phyloP scores from a whole-genome alignment of 2,797 vertebrate genomes.

The Smutsia gigantea region DNA sequence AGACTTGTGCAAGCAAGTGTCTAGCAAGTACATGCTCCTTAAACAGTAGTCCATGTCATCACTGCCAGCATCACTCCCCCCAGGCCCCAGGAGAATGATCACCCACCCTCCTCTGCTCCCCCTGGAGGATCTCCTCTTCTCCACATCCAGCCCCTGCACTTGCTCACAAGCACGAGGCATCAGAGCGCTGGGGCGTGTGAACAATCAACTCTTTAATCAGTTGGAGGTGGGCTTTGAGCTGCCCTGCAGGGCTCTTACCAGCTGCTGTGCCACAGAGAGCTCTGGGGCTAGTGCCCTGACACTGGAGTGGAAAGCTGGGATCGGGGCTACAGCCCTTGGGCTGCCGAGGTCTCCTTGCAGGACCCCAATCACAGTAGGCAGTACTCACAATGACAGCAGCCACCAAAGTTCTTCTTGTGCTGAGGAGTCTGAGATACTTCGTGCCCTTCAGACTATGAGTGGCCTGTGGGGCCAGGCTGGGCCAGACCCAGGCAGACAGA shows the following conservation, averaged over 20 bases:
- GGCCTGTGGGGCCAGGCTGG: not conserved
- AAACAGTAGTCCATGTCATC: not conserved
- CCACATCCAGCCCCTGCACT: accelerated
- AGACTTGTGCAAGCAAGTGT: not conserved
- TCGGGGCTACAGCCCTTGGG: not conserved
- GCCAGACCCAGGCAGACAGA: not conserved
- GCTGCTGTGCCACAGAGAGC: not conserved
- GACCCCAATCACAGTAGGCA: not conserved
- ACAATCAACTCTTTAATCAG: slow-evolving; percentile 74
- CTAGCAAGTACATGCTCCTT: not conserved
- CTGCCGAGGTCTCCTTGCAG: not conserved
- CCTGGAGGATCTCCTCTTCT: not conserved
- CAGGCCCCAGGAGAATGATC: accelerated
- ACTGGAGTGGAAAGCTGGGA: not conserved
- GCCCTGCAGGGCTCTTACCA: not conserved
- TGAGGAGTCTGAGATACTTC: not conserved
- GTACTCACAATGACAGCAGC: not conserved
- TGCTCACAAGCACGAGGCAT: not conserved
- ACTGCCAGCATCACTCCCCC: not conserved
- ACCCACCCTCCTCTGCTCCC: not conserved
- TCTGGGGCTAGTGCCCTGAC: accelerated
- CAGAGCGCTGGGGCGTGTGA: not conserved
- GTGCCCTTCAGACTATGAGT: not conserved
- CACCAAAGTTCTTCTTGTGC: not conserved
- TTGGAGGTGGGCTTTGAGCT: not conserved